Base-by-base conservation (phyloP, 1,140 invertebrate species). In the Trichonephila clavipes region DNA sequence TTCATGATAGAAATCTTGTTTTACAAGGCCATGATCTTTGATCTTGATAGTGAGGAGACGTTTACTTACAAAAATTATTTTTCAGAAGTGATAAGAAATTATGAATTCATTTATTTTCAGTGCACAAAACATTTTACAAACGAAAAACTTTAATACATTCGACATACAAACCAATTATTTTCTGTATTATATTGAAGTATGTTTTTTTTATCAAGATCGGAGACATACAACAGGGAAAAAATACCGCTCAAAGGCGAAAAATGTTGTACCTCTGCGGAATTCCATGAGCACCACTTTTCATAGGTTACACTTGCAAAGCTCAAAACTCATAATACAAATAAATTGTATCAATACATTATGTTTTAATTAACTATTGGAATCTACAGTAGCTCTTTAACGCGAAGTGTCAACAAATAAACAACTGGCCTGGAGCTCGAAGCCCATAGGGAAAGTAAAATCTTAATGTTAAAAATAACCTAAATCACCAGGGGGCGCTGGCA, bases 381-480 rank as follows among this genome's bases (percentile, higher is more conserved):
- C 28, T 4, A 40, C 72, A 14, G 18, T 40, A 72, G 8, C 28
- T 18, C 24, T 24, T 12, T 6, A 12, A 40, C 4, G 16, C 3
- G 51, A 58, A 83, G 14, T 59, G 51, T 58, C 51, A 83, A 83
- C 51, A 83, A 88, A 88, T 64, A 88, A 88, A 62, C 59, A 64
- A 88, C 86, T 64, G 34, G 61, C 86, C 86, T 88, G 21, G 86
- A 88, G 86, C 61, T 16, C n/a, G n/a, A n/a, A n/a, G n/a, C n/a
- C n/a, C n/a, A n/a, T n/a, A n/a, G n/a, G n/a, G n/a, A n/a, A n/a
- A n/a, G n/a, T n/a, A n/a, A n/a, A n/a, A n/a, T n/a, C n/a, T n/a
- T n/a, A n/a, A n/a, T n/a, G n/a, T n/a, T n/a, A n/a, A n/a, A n/a
- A n/a, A n/a, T n/a, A n/a, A n/a, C n/a, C n/a, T n/a, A n/a, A n/a